Evolutionary conservation across 2,888 invertebrate species (phyloP).

Genomic region (Abscondita cerata): DNA sequence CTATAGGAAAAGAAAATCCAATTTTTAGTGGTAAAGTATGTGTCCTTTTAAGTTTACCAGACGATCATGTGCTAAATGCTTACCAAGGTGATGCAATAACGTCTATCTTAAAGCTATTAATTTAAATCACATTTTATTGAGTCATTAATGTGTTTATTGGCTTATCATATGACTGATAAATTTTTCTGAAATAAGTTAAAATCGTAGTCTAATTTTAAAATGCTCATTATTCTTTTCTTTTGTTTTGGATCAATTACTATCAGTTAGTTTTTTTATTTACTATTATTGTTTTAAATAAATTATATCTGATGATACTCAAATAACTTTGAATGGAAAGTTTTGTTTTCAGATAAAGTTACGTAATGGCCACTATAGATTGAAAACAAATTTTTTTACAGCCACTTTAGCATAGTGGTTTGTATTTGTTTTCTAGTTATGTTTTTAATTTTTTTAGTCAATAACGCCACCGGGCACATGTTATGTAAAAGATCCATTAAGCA

Average conservation of each 20-base stretch:
- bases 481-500: background rate
- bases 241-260: no score
- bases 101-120: background rate
- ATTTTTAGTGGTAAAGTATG: background rate
- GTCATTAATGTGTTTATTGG: constrained; percentile 6
- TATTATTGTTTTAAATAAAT: no score
- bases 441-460: background rate
- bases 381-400: no score
- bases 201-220: background rate
- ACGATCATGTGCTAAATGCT: background rate
- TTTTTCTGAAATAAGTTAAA: background rate
- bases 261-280: no score
- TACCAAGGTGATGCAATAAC: background rate
- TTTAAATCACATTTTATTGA: constrained; percentile 3
- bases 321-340: no score
- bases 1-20: background rate
- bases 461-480: background rate
- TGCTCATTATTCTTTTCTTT: background rate
- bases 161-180: background rate
- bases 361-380: no score
- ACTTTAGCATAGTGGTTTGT: no score
- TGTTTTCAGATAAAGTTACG: no score
- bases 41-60: background rate
- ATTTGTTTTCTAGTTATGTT: no score
- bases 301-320: no score